phyloP scores from a whole-genome alignment of 2,888 invertebrate genomes.

The Chaetoderma sp. region DNA sequence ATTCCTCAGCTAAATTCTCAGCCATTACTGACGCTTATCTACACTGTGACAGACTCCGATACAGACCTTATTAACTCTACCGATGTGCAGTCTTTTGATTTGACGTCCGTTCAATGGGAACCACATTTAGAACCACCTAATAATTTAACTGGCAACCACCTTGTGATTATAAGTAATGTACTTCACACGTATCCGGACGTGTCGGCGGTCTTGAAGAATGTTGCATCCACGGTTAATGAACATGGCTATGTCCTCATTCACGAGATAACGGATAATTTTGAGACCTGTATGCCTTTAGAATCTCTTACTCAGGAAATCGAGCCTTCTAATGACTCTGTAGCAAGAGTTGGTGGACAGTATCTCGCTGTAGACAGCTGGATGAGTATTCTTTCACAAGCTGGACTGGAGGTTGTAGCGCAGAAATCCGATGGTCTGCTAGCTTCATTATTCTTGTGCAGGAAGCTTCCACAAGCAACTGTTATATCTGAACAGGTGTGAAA shows the following conservation, averaged over 20 bases:
- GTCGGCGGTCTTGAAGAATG: conserved; percentile 40
- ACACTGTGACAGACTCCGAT: conserved; percentile 74
- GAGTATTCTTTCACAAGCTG: conserved; percentile 55
- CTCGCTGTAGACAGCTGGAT: conserved; percentile 48
- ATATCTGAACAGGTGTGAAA: background rate
- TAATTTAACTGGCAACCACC: conserved; percentile 49
- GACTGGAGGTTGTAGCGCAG: conserved; percentile 75
- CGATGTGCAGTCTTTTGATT: conserved; percentile 74
- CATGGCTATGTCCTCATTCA: conserved; percentile 71
- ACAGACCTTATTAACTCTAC: conserved; percentile 47
- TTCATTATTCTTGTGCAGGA: conserved; percentile 76
- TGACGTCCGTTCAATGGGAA: conserved; percentile 79
- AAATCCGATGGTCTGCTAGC: conserved; percentile 76
- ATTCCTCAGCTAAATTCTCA: conserved; percentile 74
- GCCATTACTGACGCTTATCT: conserved; percentile 77
- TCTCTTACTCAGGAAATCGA: conserved; percentile 35
- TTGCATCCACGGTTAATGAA: conserved; percentile 74
- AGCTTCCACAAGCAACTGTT: conserved; percentile 45
- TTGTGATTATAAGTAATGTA: conserved; percentile 57
- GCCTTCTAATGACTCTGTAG: conserved; percentile 27
- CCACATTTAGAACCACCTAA: conserved; percentile 71
- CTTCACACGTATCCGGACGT: conserved; percentile 50
- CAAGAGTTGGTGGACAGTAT: conserved; percentile 42
- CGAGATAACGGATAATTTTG: conserved; percentile 67
- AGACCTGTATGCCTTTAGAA: conserved; percentile 47